phyloP scores from a whole-genome alignment of 2,888 invertebrate species.

The Linnaemya vulpina region DNA sequence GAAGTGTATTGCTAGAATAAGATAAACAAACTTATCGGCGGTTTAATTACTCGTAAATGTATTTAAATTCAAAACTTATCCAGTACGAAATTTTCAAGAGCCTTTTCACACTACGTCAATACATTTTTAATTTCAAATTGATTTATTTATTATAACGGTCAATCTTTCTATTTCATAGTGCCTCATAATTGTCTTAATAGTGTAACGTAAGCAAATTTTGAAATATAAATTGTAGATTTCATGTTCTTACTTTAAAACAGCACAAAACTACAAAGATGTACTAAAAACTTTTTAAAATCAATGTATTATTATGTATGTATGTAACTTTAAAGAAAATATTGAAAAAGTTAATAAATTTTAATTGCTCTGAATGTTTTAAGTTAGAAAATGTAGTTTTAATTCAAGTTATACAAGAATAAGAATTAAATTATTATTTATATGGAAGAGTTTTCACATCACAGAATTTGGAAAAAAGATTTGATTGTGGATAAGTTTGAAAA shows the following conservation, averaged over 20 bases:
- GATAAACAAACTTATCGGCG: too few relatives aligned
- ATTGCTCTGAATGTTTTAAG: constrained; percentile 61
- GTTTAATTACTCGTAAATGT: not conserved
- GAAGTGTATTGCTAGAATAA: not conserved
- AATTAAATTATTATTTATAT: too few relatives aligned
- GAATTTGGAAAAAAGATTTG: too few relatives aligned
- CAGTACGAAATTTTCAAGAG: too few relatives aligned
- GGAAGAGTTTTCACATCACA: too few relatives aligned
- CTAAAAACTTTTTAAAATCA: constrained; percentile 17
- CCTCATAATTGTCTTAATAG: constrained; percentile 23
- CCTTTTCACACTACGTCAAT: too few relatives aligned
- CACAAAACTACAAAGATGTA: constrained; percentile 29
- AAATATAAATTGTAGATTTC: not conserved
- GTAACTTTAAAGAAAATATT: constrained; percentile 52
- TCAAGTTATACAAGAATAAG: not conserved
- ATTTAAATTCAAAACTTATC: not conserved
- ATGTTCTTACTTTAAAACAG: constrained; percentile 18
- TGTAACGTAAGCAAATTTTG: constrained; percentile 8
- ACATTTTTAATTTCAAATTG: not conserved
- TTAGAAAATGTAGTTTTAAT: not conserved
- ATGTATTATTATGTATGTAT: too few relatives aligned
- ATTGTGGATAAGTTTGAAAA: too few relatives aligned
- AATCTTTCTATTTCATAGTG: constrained; percentile 29
- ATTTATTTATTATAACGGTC: not conserved
- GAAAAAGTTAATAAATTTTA: constrained; percentile 61